Conservation (phyloP, 2,888 invertebrate species). For the Gymnocheta viridis region DNA sequence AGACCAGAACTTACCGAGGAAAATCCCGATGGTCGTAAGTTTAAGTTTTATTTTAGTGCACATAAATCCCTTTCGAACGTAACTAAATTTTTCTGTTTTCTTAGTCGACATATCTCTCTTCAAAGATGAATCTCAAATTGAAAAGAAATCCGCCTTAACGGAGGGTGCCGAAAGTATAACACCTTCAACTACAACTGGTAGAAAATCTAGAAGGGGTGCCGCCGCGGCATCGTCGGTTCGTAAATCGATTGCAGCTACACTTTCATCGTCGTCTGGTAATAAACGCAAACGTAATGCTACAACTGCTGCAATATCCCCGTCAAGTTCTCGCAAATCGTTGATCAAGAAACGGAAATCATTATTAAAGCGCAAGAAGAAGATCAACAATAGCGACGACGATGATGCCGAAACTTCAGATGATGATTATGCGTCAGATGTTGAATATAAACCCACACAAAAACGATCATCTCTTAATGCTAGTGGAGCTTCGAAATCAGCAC, state of each 20-base stretch:
- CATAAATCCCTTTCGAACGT: neutral
- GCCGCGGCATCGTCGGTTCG: conserved; percentile 49
- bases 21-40: conserved; percentile 92
- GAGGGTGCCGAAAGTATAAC: conserved; percentile 50
- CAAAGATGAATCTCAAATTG: conserved; percentile 91
- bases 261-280: conserved; percentile 55
- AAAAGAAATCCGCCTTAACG: conserved; percentile 77
- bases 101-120: conserved; percentile 92
- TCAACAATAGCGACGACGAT: conserved; percentile 68
- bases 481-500: conserved; percentile 71
- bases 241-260: conserved; percentile 46
- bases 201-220: conserved; percentile 67
- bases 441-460: conserved; percentile 77
- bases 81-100: neutral
- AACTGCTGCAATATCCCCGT: conserved; percentile 28
- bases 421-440: conserved; percentile 72
- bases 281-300: conserved; percentile 67
- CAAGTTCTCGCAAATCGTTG: conserved; percentile 62
- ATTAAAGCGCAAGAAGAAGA: conserved; percentile 72
- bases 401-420: conserved; percentile 73
- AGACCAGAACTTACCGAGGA: conserved; percentile 88
- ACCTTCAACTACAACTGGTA: conserved; percentile 62
- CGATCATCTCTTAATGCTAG: conserved; percentile 67
- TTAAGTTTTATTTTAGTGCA: conserved; percentile 2
- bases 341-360: conserved; percentile 72